Base-by-base conservation (phyloP, 2,888 invertebrate species). In the Sinohyriopsis cumingii region DNA sequence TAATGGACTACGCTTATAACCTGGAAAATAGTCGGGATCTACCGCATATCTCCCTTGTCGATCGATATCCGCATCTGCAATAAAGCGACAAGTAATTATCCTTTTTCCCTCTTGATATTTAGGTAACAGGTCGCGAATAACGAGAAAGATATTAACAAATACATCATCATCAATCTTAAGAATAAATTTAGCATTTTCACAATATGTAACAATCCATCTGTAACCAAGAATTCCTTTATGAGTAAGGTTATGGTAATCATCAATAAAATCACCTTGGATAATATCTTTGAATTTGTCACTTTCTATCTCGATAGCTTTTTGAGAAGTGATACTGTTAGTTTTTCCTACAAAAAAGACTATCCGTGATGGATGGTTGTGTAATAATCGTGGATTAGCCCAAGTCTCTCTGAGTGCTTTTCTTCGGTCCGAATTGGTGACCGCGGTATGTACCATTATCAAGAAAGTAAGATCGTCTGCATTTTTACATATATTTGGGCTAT, bases 161-260 rank as follows among this genome's bases (percentile, higher is more conserved):
- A 82, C 72, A 63, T 84, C 83, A 60, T 84, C 84, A 53, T 84
- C 84, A 12, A 76, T 73, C 68, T 84, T 84, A 3, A 83, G 60
- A 20, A 82, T 70, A 59, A 78, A 74, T 55, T 80, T 65, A 12
- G 79, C 77, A 33, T 80, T 72, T 9, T 59, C 56, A 67, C 84
- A 84, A 69, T 79, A 75, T 60, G 77, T 70, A 33, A 72, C 75
- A n/a, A 81, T 68, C 84, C 84, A 83, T 9, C 80, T 61, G 61
- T 77, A 80, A 5, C 72, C 78, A 12, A 79, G 75, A 6, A 84
- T 74, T 15, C 82, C 83, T 68, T 84, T 84, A 57, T 77, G 73
- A 7, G 83, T 84, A 45, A 83, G 68, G 66, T 84, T 83, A 55
- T 65, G 75, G 65, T 82, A 83, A 2, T 77, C 69, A 62, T 84